Conservation (phyloP, 2,888 invertebrate genomes). For the Lamproptera curius region DNA sequence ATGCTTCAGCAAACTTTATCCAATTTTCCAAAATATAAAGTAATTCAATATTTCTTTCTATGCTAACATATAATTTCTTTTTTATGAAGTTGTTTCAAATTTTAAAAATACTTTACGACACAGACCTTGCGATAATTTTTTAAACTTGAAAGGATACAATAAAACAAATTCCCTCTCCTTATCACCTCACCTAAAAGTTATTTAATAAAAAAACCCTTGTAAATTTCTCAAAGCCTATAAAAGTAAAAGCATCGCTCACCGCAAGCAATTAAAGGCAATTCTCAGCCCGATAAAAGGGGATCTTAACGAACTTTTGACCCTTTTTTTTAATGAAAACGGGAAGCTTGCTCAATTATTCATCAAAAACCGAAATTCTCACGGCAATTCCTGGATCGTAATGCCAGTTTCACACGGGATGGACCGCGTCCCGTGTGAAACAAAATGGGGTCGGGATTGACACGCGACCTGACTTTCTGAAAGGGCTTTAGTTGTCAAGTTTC, state of each 20-base stretch:
- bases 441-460: constrained; percentile 11
- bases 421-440: constrained; percentile 19
- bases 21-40: too few relatives aligned
- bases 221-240: too few relatives aligned
- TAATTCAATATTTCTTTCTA: too few relatives aligned
- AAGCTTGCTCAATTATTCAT: constrained; percentile 13
- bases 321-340: constrained; percentile 7
- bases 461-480: neutral
- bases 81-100: too few relatives aligned
- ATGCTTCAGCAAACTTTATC: too few relatives aligned
- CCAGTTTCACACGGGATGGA: constrained; percentile 21
- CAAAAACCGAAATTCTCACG: constrained; percentile 11
- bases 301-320: constrained; percentile 1
- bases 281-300: neutral
- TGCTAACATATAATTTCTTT: too few relatives aligned
- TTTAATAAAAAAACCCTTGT: neutral
- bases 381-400: constrained; percentile 8
- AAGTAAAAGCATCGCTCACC: too few relatives aligned
- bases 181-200: neutral
- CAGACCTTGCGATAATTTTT: too few relatives aligned
- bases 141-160: too few relatives aligned
- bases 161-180: too few relatives aligned
- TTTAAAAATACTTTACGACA: too few relatives aligned
- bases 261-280: neutral
- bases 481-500: too few relatives aligned